Evolutionary conservation across 2,113 vertebrate species (phyloP).

Genomic region (Nothobranchius kuhntae): DNA sequence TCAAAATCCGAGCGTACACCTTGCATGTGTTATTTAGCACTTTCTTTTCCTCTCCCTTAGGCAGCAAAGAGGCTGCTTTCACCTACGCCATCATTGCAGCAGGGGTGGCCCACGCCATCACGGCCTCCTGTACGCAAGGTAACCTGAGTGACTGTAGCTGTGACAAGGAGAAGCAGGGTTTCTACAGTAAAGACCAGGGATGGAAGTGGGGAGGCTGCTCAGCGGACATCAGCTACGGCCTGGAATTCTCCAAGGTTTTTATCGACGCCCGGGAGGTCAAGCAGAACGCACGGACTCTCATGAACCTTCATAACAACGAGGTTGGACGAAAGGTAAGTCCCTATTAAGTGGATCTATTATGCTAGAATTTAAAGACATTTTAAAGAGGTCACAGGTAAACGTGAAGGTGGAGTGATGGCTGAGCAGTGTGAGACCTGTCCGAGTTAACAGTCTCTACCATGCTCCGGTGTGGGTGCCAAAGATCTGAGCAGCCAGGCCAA

Average conservation of each 20-base stretch:
- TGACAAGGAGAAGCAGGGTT: slow-evolving; percentile 96
- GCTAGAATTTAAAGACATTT: neutral
- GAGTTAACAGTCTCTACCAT: slow-evolving; percentile 18
- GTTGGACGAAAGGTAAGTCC: slow-evolving; percentile 91
- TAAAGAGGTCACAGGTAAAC: neutral
- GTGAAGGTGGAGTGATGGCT: slow-evolving; percentile 6
- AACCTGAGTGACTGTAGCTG: slow-evolving; percentile 98
- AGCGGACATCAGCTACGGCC: slow-evolving; percentile 93
- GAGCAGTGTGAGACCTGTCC: slow-evolving; percentile 3
- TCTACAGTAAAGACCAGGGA: slow-evolving; percentile 92
- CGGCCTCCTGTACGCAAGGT: slow-evolving; percentile 93
- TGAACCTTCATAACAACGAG: slow-evolving; percentile 99
- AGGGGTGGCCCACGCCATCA: slow-evolving; percentile 94
- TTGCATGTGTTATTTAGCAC: slow-evolving; percentile 29
- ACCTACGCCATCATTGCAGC: slow-evolving; percentile 96
- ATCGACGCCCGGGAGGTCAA: slow-evolving; percentile 97
- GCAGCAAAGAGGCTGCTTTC: slow-evolving; percentile 95
- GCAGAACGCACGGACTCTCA: slow-evolving; percentile 93
- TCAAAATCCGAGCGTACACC: neutral
- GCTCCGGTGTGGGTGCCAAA: slow-evolving; percentile 45
- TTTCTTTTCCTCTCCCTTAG: slow-evolving; percentile 59
- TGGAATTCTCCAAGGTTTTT: slow-evolving; percentile 95
- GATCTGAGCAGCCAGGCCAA: slow-evolving; percentile 43
- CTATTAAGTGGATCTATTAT: neutral
- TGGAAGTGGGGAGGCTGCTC: slow-evolving; percentile 99